Percentiles rank a stretch among this genome's conserved stretches.
These are phyloP conservation scores for Anolis apletophallus DNA, from an alignment of 2,797 vertebrate genomes.

Conservation along the genomic window DNA sequence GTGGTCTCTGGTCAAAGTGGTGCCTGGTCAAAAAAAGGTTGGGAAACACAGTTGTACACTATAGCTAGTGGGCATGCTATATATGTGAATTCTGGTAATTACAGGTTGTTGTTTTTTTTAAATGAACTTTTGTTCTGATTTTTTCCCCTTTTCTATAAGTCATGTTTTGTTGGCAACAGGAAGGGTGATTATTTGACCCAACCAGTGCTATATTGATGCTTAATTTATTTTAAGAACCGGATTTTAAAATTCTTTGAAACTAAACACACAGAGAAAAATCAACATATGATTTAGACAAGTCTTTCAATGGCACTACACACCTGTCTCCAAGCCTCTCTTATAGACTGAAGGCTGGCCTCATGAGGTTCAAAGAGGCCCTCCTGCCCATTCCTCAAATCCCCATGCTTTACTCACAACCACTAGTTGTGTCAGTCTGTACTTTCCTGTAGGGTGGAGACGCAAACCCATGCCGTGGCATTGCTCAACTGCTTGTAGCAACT, in stretches of 20 bases:
- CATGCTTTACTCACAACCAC: neutral
- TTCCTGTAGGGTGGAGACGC: neutral
- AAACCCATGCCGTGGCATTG: neutral
- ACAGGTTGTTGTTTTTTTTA: neutral
- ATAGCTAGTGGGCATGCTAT: too few species aligned
- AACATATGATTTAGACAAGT: neutral
- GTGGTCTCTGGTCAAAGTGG: too few species aligned
- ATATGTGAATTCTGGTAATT: neutral
- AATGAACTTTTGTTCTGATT: neutral
- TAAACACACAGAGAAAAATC: too few species aligned
- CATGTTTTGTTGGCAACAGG: neutral
- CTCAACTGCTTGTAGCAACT: conserved; percentile 32
- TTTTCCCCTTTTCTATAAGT: neutral
- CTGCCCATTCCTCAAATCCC: too few species aligned
- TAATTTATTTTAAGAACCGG: neutral
- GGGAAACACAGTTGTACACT: too few species aligned
- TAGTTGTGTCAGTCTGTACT: neutral
- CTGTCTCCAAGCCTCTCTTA: neutral
- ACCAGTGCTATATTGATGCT: neutral
- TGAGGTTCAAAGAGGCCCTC: too few species aligned
- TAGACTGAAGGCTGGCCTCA: neutral
- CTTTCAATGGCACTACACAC: neutral
- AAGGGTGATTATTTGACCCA: neutral
- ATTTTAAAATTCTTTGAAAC: neutral
- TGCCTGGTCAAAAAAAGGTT: too few species aligned